Base-by-base conservation (phyloP, 1,140 invertebrate genomes). In the Manduca sexta region DNA sequence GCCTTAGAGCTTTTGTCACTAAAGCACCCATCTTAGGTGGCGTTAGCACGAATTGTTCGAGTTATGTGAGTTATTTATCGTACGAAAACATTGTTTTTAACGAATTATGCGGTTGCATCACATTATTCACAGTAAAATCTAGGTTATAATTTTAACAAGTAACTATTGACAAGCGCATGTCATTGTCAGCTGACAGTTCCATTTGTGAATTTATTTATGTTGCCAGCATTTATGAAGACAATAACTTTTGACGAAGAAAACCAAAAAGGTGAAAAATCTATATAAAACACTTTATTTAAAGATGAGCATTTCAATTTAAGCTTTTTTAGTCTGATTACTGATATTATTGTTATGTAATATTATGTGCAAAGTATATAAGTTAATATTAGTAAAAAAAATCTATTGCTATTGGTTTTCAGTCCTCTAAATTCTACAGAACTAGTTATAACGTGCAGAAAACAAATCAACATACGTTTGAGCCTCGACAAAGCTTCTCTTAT, bases 1-100 rank as follows among this genome's bases (percentile, higher is more conserved):
- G 82, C 45, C 82, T 60, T 29, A 84, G 53, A 11, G 70, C 80
- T 59, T 52, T 77, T 44, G 77, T 58, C 37, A 76, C 76, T 78
- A 84, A 76, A 68, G 74, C 78, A 79, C 82, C 82, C 82, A 85
- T 85, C 73, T 83, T 47, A 74, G 57, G 74, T 74, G 76, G 78
- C 81, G 52, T 57, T 82, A 79, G 68, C 40, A 45, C 48, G 55
- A 45, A 29, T 15, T 13, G 3, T 11, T 37, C 33, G 40, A 37
- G 12, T 31, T 49, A 26, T 26, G 34, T 21, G 31, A 16, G 6
- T 13, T 12, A 45, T 34, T 46, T 13, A 46, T 15, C 29, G 11
- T 1, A 15, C 31, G 13, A n/a, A 44, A 49, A 16, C 43, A 49
- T 49, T 21, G n/a, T 49, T 40, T 55, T 35, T 40, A 38, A 15